Base-by-base conservation (phyloP, 1,140 invertebrate species). In the Leptinotarsa lineolata region DNA sequence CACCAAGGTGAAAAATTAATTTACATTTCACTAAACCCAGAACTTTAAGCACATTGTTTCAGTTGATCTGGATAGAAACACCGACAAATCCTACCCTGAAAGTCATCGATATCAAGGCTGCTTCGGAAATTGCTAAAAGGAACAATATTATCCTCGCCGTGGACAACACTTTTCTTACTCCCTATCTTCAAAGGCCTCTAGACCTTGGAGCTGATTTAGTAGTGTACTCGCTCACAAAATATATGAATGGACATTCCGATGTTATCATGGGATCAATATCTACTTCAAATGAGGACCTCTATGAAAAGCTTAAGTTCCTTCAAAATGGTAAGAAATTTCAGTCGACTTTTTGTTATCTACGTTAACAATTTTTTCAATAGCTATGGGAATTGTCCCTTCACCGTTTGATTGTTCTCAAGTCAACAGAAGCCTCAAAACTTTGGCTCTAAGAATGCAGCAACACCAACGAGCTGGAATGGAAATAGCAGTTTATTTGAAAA, bases 161-260 rank as follows among this genome's bases (percentile, higher is more conserved):
- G 2, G 98, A 99, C 82, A 99, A 99, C 83, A 99, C 97, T 5
- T 99, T 99, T 84, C 88, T 98, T 70, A 96, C 96, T 6, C 89
- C 96, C n/a, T 98, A 97, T 83, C 94, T 97, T 73, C 97, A 98
- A 92, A 88, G 91, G 75, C 98, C 98, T 4, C 85, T 99, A 30
- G 89, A 91, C 20, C 86, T 98, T 30, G 98, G 98, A 12, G 97
- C 95, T 3, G 97, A 99, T 86, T 88, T 99, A 64, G 92, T 93
- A 1, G 85, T 96, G 76, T 97, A 99, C 86, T 99, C 97, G 0
- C 79, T 98, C 30, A 98, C 97, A 0, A 99, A 99, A 85, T 99
- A 99, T 81, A 97, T 99, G 91, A 99, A 99, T 85, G 98, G 97
- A 0, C 97, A 99, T 85, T 93, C 95, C 1, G 98, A 99, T 87